A percentile compares a stretch with the other conserved stretches of the same genome.
These are phyloP conservation scores for Petrocephalus microphthalmus DNA, from an alignment of 2,113 vertebrate genomes.

Conservation along the genomic window DNA sequence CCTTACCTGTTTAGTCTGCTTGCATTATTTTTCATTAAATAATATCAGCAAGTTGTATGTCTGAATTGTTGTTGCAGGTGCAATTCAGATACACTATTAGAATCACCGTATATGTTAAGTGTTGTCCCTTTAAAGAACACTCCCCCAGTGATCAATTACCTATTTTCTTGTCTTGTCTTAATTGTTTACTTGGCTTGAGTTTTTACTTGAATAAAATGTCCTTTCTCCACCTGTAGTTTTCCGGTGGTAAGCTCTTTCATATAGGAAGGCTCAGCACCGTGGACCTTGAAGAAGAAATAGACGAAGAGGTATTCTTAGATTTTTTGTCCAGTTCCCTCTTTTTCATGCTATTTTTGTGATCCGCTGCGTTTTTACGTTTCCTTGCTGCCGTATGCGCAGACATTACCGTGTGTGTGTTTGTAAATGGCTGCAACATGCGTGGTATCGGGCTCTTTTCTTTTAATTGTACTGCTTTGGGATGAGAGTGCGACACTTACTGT, in stretches of 20 bases:
- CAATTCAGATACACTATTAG: no score
- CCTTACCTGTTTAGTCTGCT: not conserved
- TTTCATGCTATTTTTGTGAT: not conserved
- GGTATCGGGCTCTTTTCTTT: not conserved
- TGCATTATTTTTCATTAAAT: not conserved
- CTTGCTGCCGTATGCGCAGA: no score
- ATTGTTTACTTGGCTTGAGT: not conserved
- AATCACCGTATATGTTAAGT: not conserved
- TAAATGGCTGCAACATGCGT: not conserved
- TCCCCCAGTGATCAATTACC: not conserved
- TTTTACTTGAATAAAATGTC: not conserved
- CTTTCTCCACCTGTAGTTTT: slow-evolving; percentile 53
- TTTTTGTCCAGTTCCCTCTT: not conserved
- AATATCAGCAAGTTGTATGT: not conserved
- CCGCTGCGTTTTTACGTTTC: not conserved
- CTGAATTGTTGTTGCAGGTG: not conserved
- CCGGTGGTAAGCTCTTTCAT: slow-evolving; percentile 62
- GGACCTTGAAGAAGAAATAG: slow-evolving; percentile 77
- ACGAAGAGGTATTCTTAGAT: slow-evolving; percentile 58
- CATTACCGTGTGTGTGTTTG: not conserved
- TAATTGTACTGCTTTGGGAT: not conserved
- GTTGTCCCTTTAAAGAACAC: not conserved
- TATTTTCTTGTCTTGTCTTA: not conserved
- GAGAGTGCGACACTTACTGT: not conserved
- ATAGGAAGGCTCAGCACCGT: slow-evolving; percentile 82